Conservation (phyloP, 1,140 invertebrate species). For the Acromyrmex charruanus region DNA sequence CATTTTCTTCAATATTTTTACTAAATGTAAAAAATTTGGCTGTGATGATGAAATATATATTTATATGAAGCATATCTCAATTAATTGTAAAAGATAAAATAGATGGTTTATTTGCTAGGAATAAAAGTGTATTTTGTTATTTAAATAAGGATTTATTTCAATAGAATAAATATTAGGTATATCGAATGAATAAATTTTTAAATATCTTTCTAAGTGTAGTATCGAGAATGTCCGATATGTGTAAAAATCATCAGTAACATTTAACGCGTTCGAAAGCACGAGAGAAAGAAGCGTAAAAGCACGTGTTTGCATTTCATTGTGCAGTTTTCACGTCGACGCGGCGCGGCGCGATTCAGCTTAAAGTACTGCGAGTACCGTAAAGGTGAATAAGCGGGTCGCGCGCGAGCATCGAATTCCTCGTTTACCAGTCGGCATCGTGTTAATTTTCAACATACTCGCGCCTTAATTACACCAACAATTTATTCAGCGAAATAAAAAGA, state of each 20-base stretch:
- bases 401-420: conserved; percentile 64
- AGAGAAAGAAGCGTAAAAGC: conserved; percentile 26
- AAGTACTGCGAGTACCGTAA: conserved; percentile 69
- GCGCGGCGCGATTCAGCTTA: conserved; percentile 19
- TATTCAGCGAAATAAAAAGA: conserved; percentile 24
- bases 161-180: too few species aligned
- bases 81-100: too few species aligned
- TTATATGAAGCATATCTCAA: too few species aligned
- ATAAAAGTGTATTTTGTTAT: too few species aligned
- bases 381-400: conserved; percentile 69
- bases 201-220: too few species aligned
- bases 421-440: conserved; percentile 45
- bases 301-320: conserved; percentile 52
- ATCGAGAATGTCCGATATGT: background rate
- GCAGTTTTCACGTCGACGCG: conserved; percentile 61
- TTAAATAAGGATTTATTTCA: too few species aligned
- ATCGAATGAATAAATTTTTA: too few species aligned
- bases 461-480: conserved; percentile 60
- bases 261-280: conserved; percentile 13
- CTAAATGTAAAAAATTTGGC: too few species aligned
- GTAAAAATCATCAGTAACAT: background rate
- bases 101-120: too few species aligned
- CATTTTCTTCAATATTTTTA: too few species aligned
- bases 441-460: conserved; percentile 64
- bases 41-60: too few species aligned